These are phyloP conservation scores for Drosophila anceps DNA, from an alignment of 2,888 invertebrate species.

Conservation along the genomic window DNA sequence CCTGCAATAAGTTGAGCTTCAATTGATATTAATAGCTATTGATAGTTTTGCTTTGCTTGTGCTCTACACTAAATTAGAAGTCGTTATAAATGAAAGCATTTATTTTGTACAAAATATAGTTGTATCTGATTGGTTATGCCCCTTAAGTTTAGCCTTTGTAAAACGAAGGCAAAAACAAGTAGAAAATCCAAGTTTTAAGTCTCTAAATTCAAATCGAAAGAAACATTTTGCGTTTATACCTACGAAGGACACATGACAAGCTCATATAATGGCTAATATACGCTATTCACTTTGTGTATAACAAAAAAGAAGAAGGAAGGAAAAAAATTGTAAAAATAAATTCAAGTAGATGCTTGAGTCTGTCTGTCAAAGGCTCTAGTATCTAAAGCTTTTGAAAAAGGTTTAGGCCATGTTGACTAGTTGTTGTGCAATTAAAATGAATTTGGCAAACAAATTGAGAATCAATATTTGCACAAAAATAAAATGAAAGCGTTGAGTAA, in stretches of 20 bases:
- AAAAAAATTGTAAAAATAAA: background rate
- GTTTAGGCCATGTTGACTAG: background rate
- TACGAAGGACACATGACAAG: background rate
- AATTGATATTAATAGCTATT: conserved; percentile 9
- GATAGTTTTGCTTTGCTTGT: background rate
- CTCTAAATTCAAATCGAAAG: background rate
- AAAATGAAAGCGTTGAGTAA: background rate
- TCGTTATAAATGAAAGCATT: background rate
- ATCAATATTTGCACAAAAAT: background rate
- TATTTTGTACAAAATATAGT: background rate
- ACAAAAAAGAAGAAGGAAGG: background rate
- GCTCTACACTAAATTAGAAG: background rate
- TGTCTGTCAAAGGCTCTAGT: background rate
- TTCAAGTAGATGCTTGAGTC: too few species aligned
- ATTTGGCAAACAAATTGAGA: background rate
- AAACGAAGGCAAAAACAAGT: background rate
- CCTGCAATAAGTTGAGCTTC: background rate
- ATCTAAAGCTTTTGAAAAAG: background rate
- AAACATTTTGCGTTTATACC: background rate
- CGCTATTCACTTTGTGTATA: background rate
- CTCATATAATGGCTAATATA: background rate
- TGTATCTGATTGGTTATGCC: background rate
- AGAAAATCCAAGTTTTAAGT: background rate
- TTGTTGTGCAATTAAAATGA: background rate
- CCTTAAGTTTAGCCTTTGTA: background rate